Conservation (phyloP, 1,140 invertebrate species). For the Lycorma delicatula region DNA sequence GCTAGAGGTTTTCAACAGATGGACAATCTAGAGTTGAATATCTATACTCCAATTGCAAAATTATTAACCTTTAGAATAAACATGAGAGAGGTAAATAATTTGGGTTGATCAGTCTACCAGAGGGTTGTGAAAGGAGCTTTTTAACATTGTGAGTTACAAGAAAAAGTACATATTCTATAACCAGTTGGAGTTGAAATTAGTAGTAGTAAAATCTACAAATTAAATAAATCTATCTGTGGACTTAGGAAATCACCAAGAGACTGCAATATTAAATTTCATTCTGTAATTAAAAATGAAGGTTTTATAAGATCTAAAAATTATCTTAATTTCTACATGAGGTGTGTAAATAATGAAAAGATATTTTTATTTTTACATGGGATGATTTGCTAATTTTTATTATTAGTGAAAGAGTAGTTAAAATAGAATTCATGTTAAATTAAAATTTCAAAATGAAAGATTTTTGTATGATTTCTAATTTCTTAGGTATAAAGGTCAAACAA, state of each 20-base stretch:
- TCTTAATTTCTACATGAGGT: constrained; percentile 18
- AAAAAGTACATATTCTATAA: constrained; percentile 21
- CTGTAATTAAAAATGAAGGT: constrained; percentile 19
- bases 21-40: constrained; percentile 13
- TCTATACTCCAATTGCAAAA: constrained; percentile 18
- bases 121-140: constrained; percentile 19
- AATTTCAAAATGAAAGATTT: constrained; percentile 38
- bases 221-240: constrained; percentile 32
- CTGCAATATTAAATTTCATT: constrained; percentile 27
- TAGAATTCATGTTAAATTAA: constrained; percentile 30
- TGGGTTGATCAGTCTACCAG: not conserved
- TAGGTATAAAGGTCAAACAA: constrained; percentile 34
- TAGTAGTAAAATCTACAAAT: constrained; percentile 25
- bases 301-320: constrained; percentile 21
- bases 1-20: constrained; percentile 18
- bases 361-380: constrained; percentile 34
- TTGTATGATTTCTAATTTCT: constrained; percentile 28
- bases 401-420: constrained; percentile 23
- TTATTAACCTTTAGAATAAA: constrained; percentile 12
- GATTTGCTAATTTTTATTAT: constrained; percentile 32
- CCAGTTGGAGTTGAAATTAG: constrained; percentile 15
- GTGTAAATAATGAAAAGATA: not conserved
- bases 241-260: constrained; percentile 28
- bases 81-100: constrained; percentile 2
- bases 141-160: constrained; percentile 21